Conservation (phyloP, 2,888 invertebrate genomes). For the Gonocerus acuteangulatus region DNA sequence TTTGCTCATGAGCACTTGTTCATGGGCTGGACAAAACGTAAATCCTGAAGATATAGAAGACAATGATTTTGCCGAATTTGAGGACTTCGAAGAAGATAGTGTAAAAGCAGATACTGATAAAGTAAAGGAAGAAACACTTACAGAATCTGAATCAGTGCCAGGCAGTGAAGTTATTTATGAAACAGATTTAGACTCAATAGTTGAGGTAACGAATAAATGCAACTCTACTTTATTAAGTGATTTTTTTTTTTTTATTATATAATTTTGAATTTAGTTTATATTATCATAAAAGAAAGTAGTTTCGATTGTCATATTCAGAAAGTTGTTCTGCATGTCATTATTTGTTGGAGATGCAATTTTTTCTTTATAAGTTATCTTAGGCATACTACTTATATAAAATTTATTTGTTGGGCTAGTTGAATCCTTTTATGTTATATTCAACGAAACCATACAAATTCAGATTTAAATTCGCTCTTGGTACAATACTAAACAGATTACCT, state of each 20-base stretch:
- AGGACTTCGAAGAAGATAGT: slow-evolving; percentile 68
- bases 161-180: slow-evolving; percentile 15
- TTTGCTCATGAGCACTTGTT: background rate
- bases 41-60: slow-evolving; percentile 54
- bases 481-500: too few species aligned
- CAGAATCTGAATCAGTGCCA: slow-evolving; percentile 16
- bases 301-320: too few species aligned
- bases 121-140: background rate
- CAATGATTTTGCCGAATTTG: slow-evolving; percentile 93
- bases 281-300: too few species aligned
- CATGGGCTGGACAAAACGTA: slow-evolving; percentile 42
- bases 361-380: too few species aligned
- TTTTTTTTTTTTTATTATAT: background rate
- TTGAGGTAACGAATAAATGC: slow-evolving; percentile 21
- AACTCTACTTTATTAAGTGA: background rate
- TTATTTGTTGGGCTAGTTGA: too few species aligned
- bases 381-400: too few species aligned
- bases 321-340: too few species aligned
- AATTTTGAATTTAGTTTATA: too few species aligned
- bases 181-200: slow-evolving; percentile 28
- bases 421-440: too few species aligned
- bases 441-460: too few species aligned
- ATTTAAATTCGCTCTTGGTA: too few species aligned
- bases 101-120: background rate
- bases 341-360: too few species aligned